phyloP scores from a whole-genome alignment of 2,888 invertebrate genomes.

The Empis livida region DNA sequence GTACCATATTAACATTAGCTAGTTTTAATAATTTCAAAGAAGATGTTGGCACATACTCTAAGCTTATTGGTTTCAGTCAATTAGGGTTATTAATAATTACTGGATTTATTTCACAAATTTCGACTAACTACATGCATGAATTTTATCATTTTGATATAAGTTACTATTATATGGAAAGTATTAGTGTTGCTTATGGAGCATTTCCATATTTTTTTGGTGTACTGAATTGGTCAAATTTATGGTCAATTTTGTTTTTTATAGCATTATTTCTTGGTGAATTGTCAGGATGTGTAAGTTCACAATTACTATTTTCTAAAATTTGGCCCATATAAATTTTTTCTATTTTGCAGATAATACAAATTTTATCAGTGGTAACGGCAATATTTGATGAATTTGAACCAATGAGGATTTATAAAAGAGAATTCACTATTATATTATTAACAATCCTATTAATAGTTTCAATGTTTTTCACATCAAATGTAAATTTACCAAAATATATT shows the following conservation, averaged over 20 bases:
- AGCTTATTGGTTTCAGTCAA: conserved; percentile 22
- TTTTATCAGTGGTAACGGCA: conserved; percentile 21
- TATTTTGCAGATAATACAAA: conserved; percentile 14
- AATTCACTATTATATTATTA: too few species aligned
- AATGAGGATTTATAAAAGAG: too few species aligned
- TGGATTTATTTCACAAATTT: not conserved
- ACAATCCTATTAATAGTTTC: too few species aligned
- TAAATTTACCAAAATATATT: too few species aligned
- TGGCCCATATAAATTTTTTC: not conserved
- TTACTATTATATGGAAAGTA: not conserved
- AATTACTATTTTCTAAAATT: not conserved
- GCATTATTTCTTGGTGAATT: not conserved
- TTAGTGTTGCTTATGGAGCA: not conserved
- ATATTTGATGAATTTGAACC: too few species aligned
- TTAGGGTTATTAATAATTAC: conserved; percentile 22
- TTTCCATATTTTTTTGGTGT: not conserved
- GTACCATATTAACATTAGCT: conserved; percentile 66
- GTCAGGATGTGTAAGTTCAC: not conserved
- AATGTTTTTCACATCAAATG: too few species aligned
- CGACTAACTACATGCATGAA: not conserved
- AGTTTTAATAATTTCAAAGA: conserved; percentile 68
- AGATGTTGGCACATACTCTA: conserved; percentile 42
- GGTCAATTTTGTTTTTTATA: not conserved
- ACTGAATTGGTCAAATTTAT: not conserved
- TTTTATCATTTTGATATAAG: not conserved